phyloP scores from a whole-genome alignment of 2,888 invertebrate species.

The Macrophya annulata region DNA sequence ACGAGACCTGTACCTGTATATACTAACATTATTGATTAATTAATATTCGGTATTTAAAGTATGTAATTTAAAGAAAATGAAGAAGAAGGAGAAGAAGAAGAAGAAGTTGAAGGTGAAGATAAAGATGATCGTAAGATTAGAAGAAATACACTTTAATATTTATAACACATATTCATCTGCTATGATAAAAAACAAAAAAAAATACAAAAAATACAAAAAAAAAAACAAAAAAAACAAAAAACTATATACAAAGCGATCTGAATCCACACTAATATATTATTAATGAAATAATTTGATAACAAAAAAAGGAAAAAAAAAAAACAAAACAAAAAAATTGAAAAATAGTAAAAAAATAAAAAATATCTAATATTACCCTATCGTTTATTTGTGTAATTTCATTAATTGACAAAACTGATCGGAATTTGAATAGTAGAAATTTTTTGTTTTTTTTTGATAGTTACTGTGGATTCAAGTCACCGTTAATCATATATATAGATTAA shows the following conservation, averaged over 20 bases:
- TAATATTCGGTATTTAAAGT: slow-evolving; percentile 25
- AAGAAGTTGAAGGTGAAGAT: not conserved
- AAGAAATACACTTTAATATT: not conserved
- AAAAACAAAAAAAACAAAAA: not conserved
- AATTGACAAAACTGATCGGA: not conserved
- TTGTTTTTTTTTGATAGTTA: not conserved
- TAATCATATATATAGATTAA: slow-evolving; percentile 27
- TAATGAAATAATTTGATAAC: not conserved
- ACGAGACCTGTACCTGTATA: slow-evolving; percentile 80
- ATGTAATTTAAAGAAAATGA: slow-evolving; percentile 11
- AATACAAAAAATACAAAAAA: not conserved
- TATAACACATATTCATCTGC: slow-evolving; percentile 4
- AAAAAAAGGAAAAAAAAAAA: not conserved
- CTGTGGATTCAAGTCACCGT: slow-evolving; percentile 1
- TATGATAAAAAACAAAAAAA: not conserved
- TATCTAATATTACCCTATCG: not conserved
- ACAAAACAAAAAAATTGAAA: not conserved
- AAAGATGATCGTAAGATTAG: not conserved
- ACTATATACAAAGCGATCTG: not conserved
- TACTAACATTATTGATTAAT: slow-evolving; percentile 75
- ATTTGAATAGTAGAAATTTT: not conserved
- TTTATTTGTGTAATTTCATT: not conserved
- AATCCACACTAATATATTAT: not conserved
- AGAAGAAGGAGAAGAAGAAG: not conserved
- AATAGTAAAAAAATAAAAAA: not conserved